These are phyloP conservation scores for Chunga burmeisteri DNA, from an alignment of 2,113 vertebrate species.

Conservation along the genomic window DNA sequence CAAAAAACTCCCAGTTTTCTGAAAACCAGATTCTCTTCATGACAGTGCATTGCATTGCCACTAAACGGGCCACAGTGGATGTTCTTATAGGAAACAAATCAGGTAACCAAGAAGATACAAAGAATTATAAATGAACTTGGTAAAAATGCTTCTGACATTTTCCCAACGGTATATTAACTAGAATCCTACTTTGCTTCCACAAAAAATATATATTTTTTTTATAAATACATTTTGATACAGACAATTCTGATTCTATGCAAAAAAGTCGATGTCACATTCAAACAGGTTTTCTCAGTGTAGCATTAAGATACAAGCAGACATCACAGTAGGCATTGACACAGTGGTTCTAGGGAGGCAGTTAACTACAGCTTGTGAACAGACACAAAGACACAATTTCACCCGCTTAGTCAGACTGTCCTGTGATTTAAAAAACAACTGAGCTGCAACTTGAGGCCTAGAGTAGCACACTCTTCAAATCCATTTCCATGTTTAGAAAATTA, in stretches of 20 bases:
- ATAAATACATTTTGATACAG: conserved; percentile 69
- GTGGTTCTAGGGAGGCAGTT: not conserved
- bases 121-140: conserved; percentile 49
- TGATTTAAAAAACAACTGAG: not conserved
- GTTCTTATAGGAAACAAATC: conserved; percentile 8
- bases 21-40: conserved; percentile 12
- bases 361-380: not conserved
- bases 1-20: conserved; percentile 29
- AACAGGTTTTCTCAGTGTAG: conserved; percentile 7
- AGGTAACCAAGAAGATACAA: conserved; percentile 7
- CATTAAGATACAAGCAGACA: conserved; percentile 8
- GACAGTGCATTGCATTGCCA: conserved; percentile 22
- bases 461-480: not conserved
- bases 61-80: conserved; percentile 20
- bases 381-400: not conserved
- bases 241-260: conserved; percentile 38
- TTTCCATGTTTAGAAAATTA: not conserved
- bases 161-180: not conserved
- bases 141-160: conserved; percentile 20
- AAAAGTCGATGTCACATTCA: conserved; percentile 33
- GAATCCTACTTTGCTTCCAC: conserved; percentile 54
- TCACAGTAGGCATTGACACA: conserved; percentile 35
- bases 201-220: conserved; percentile 61
- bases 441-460: not conserved
- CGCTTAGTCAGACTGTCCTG: not conserved